Conservation (phyloP, 2,888 invertebrate genomes). For the Stictocephala bisonia region DNA sequence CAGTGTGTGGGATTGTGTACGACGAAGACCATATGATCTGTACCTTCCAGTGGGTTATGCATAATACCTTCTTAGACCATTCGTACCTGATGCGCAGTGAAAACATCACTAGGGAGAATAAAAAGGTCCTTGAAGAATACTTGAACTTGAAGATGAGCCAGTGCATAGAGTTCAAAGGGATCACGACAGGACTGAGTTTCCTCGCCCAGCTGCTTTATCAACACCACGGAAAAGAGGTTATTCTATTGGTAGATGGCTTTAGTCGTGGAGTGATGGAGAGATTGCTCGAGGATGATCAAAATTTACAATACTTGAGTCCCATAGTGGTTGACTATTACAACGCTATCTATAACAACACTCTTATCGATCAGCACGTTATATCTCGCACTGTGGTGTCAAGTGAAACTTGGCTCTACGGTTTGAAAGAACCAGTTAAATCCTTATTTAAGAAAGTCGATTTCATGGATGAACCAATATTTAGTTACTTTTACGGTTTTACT, state of each 20-base stretch:
- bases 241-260: conserved; percentile 2
- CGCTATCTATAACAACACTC: not conserved
- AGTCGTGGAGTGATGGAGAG: conserved; percentile 13
- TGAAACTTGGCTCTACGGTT: not conserved
- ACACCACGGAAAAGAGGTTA: conserved; percentile 1
- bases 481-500: conserved; percentile 7
- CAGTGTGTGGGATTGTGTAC: not conserved
- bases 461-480: not conserved
- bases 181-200: not conserved
- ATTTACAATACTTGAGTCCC: not conserved
- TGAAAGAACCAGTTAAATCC: not conserved
- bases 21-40: conserved; percentile 9
- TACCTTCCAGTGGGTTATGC: not conserved
- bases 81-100: not conserved
- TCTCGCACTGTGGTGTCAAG: not conserved
- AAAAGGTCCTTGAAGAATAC: not conserved
- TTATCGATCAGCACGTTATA: not conserved
- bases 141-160: not conserved
- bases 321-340: not conserved
- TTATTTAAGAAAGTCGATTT: not conserved
- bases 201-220: not conserved
- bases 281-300: not conserved
- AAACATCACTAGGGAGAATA: not conserved
- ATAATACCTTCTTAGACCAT: conserved; percentile 9
- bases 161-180: not conserved